A percentile compares a stretch with the other conserved stretches of the same genome.
phyloP scores from a whole-genome alignment of 92 coral and sea anemone genomes.

The Siderastrea siderea region DNA sequence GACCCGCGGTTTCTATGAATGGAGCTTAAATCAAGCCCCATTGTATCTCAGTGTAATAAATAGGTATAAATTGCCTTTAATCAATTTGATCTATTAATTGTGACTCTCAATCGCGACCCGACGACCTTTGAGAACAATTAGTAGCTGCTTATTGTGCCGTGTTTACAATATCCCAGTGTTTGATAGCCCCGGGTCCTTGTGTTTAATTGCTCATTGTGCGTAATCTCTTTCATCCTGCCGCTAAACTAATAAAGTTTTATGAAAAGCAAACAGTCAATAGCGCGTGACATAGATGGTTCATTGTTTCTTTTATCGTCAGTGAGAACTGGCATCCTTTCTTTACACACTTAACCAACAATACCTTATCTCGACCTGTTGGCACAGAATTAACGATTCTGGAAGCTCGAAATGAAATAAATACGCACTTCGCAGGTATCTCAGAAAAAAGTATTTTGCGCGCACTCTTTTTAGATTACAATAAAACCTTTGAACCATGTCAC shows the following conservation, averaged over 20 bases:
- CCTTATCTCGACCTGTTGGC: too few species aligned
- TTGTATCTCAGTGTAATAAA: slow-evolving; percentile 87
- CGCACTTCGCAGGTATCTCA: too few species aligned
- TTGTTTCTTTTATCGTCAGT: background rate
- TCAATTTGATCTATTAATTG: slow-evolving; percentile 95
- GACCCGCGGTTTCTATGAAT: slow-evolving; percentile 75
- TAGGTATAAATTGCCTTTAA: slow-evolving; percentile 97
- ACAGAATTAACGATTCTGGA: too few species aligned
- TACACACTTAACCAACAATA: background rate
- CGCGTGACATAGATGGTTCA: slow-evolving; percentile 19
- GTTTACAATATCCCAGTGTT: slow-evolving; percentile 80
- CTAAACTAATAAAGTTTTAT: slow-evolving; percentile 58
- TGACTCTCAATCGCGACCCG: slow-evolving; percentile 76
- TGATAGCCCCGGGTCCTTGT: slow-evolving; percentile 73
- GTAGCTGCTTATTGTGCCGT: slow-evolving; percentile 71
- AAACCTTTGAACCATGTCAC: too few species aligned
- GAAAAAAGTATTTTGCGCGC: too few species aligned
- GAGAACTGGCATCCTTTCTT: background rate
- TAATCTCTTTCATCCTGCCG: slow-evolving; percentile 78
- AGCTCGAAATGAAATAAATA: too few species aligned
- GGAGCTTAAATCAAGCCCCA: slow-evolving; percentile 67
- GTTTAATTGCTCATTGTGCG: slow-evolving; percentile 86
- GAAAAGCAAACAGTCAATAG: slow-evolving; percentile 35
- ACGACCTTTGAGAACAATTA: slow-evolving; percentile 90
- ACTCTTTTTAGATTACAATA: too few species aligned